phyloP scores from a whole-genome alignment of 2,797 vertebrate species.

The Anabas testudineus region DNA sequence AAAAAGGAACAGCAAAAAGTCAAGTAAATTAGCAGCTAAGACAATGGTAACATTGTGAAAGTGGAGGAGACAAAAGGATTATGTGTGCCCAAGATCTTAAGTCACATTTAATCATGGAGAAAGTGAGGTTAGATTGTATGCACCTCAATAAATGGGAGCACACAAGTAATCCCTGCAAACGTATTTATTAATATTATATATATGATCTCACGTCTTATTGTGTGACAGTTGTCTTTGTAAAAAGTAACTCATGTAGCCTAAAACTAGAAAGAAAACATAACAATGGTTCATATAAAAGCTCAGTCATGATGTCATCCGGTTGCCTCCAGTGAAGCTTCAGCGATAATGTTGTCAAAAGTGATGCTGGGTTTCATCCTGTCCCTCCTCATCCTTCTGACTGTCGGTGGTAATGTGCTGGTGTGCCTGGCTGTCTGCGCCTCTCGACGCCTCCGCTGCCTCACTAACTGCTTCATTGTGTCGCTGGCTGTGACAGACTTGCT shows the following conservation, averaged over 20 bases:
- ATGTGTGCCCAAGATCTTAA: not conserved
- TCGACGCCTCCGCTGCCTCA: constrained; percentile 91
- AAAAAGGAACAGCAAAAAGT: constrained; percentile 19
- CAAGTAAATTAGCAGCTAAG: not conserved
- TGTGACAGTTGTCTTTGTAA: constrained; percentile 7
- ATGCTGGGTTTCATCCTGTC: constrained; percentile 81
- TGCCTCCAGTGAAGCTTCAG: constrained; percentile 73
- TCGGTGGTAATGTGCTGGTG: constrained; percentile 93
- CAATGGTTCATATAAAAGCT: constrained; percentile 21
- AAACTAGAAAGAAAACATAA: constrained; percentile 15
- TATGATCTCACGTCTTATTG: not conserved
- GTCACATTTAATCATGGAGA: constrained; percentile 9
- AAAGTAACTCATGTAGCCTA: constrained; percentile 3
- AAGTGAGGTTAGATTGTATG: not conserved
- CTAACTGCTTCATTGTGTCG: constrained; percentile 98
- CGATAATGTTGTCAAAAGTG: constrained; percentile 77
- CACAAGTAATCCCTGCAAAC: not conserved
- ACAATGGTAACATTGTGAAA: not conserved
- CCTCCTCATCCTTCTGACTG: constrained; percentile 89
- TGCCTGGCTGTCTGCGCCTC: constrained; percentile 92
- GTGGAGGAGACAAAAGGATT: not conserved
- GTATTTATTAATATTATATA: constrained; percentile 7
- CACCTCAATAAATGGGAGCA: constrained; percentile 2
- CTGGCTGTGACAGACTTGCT: constrained; percentile 95
- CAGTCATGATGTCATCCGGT: constrained; percentile 20